Conservation (phyloP, 2,797 vertebrate genomes). For the Acomys russatus region DNA sequence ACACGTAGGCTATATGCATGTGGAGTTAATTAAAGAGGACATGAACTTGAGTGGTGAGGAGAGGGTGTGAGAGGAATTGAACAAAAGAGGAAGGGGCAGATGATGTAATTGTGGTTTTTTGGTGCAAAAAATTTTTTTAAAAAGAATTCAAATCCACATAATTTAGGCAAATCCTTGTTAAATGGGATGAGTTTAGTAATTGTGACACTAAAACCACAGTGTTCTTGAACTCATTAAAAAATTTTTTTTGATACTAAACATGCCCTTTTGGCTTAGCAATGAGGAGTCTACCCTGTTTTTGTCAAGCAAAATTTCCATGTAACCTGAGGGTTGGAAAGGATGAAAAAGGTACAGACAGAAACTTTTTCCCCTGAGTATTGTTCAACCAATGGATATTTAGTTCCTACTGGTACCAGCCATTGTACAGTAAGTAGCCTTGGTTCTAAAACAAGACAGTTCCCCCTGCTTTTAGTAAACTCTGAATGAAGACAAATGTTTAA, state of each 20-base stretch:
- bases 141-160: neutral
- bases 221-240: neutral
- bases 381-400: slow-evolving; percentile 38
- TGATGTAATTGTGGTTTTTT: neutral
- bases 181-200: neutral
- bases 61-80: neutral
- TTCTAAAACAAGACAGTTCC: neutral
- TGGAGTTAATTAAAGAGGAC: neutral
- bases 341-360: neutral
- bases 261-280: neutral
- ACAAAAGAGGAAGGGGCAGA: neutral
- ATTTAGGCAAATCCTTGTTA: neutral
- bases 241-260: neutral
- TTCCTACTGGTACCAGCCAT: neutral
- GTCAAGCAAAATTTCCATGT: neutral
- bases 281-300: neutral
- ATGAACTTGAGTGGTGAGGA: neutral
- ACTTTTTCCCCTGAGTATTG: neutral
- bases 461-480: neutral
- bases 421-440: neutral
- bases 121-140: neutral
- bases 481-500: neutral
- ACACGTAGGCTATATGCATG: neutral
- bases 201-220: neutral
- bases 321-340: neutral